Base-by-base conservation (phyloP, 2,113 vertebrate species). In the Hoplias malabaricus region DNA sequence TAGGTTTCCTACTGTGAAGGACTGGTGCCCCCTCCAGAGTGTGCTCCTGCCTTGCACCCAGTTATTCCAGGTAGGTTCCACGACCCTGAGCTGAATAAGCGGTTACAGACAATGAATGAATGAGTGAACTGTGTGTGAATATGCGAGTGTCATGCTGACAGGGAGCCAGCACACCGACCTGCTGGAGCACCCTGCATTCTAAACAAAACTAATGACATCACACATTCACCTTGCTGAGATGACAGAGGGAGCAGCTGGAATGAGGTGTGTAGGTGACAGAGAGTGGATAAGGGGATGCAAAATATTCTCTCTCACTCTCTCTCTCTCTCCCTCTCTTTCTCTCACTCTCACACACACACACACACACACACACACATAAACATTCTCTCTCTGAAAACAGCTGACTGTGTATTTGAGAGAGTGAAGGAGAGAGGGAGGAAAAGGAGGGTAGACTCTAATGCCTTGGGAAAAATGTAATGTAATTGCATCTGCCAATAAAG, bases 221-320 rank as follows among this genome's bases (percentile, higher is more conserved):
- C n/a, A n/a, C n/a, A n/a, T n/a, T n/a, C n/a, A n/a, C n/a, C n/a
- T n/a, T n/a, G n/a, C n/a, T n/a, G n/a, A n/a, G n/a, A n/a, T n/a
- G n/a, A n/a, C n/a, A 42, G 40, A 42, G 16, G n/a, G 25, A 33
- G 34, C 9, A 25, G 53, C 50, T 33, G 16, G 31, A 16, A 38
- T 62, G 63, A 68, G 81, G 84, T 81, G 78, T 84, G 82, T 86
- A 86, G 86, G 73, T 87, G 86, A 87, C 82, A 85, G 69, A 83
- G 82, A 88, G 87, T 88, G 88, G 89, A 90, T 91, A 90, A 87
- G 79, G 85, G 66, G 84, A 85, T 81, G 86, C 83, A 80, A n/a
- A n/a, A n/a, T n/a, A n/a, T n/a, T n/a, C n/a, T n/a, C n/a, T n/a
- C 78, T 85, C 79, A 62, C 40, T 14, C 10, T 4, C 27, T 50